phyloP scores from a whole-genome alignment of 2,888 invertebrate genomes.

The Diarsia dahlii region DNA sequence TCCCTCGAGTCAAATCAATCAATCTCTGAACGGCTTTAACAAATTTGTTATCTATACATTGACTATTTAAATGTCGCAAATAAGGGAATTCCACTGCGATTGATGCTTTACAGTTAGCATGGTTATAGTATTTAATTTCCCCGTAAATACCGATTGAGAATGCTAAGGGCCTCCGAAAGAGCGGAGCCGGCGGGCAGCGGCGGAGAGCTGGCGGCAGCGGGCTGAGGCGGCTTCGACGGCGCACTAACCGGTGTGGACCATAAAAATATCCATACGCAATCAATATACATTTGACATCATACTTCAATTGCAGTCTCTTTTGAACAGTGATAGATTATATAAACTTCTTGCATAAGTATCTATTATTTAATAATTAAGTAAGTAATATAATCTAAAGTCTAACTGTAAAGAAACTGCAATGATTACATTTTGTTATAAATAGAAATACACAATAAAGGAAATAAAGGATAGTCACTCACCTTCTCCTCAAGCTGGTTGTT shows the following conservation, averaged over 20 bases:
- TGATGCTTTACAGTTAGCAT: conserved; percentile 85
- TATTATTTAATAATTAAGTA: conserved; percentile 18
- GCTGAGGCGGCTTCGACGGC: conserved; percentile 83
- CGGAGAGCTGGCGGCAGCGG: conserved; percentile 83
- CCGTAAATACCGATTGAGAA: conserved; percentile 90
- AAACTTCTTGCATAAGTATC: conserved; percentile 34
- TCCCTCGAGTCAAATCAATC: conserved; percentile 86
- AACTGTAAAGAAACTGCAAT: conserved; percentile 88
- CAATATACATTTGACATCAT: conserved; percentile 88
- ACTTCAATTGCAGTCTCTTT: conserved; percentile 89
- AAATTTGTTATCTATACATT: conserved; percentile 67
- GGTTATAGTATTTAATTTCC: conserved; percentile 89
- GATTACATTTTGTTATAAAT: conserved; percentile 86
- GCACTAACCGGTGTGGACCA: conserved; percentile 90
- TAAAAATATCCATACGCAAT: conserved; percentile 91
- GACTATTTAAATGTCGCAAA: conserved; percentile 68
- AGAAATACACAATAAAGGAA: conserved; percentile 67
- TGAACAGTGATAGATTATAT: conserved; percentile 65
- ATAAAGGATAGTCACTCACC: conserved; percentile 89
- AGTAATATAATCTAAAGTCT: conserved; percentile 58
- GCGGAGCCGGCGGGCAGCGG: conserved; percentile 83
- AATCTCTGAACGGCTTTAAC: conserved; percentile 82
- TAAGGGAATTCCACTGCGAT: conserved; percentile 79
- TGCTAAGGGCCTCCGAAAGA: conserved; percentile 89
- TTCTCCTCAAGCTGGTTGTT: conserved; percentile 99